Evolutionary conservation across 1,140 invertebrate genomes (phyloP), one percentile per base, ranked within the genome.

Genomic region (Bombus breviceps): DNA sequence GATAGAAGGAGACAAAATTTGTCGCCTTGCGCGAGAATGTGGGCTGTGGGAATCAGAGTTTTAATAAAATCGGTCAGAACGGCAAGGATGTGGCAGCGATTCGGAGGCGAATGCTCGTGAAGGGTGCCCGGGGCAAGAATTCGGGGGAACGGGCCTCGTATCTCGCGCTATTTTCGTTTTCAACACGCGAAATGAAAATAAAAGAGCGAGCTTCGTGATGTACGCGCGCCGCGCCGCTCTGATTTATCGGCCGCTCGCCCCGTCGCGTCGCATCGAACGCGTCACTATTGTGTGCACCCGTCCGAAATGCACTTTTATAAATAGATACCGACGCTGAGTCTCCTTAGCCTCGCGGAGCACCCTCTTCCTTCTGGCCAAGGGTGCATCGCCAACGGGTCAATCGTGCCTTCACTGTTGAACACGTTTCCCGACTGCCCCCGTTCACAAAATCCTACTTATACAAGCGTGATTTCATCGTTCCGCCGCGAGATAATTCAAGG

Each of bases 151-250:
- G 68, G 53, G 37, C 25, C 75, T 84, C 82, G 82, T 84, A 84
- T 84, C 75, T 84, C 68, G 83, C 76, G 90, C 89, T 91, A 91
- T 91, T 91, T 91, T 91, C 89, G 88, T 91, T 88, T 90, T 86
- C 88, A 88, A 85, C 82, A 83, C 80, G 80, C 71, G 81, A 85
- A 91, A 91, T 88, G 85, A 89, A 89, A 85, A 88, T 85, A 91
- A 90, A 88, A 90, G 77, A 86, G 39, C 62, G 57, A 12, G 66
- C 13, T 80, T 72, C 62, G 83, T 84, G 86, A 72, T 77, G 71
- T 84, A 84, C 86, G 82, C 79, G 68, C 73, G 86, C 84, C 78
- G 79, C 84, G 78, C 77, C 80, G 73, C 85, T 74, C 88, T 91
- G 92, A 92, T 92, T 92, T 92, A 92, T 92, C 86, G 90, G 82